Evolutionary conservation across 2,113 vertebrate genomes (phyloP), one percentile per base, ranked within the genome.

Genomic region (Furnarius figulus): DNA sequence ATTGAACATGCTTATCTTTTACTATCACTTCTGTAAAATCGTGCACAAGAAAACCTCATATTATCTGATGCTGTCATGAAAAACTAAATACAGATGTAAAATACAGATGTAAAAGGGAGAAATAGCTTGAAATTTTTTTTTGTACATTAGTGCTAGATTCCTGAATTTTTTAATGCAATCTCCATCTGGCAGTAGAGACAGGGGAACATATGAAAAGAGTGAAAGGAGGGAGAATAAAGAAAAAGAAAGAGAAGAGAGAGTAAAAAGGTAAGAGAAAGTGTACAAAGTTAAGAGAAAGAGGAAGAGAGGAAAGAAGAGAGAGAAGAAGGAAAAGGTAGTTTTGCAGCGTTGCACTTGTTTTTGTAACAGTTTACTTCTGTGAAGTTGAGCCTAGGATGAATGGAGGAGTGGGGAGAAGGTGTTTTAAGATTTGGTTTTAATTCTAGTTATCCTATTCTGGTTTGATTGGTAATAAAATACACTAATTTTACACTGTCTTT

Each of bases 331-430:
- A 40, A 3, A 10, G 9, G 50, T 33, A 28, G 11, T n/a, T 84
- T 61, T 58, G 4, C 12, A 46, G 7, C 27, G 3, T 20, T 39
- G 28, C 53, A 72, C 12, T 8, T 22, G 1, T 13, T 85, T 89
- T 62, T 78, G 17, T 21, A 67, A 31, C 9, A 79, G 18, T 55
- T 72, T 44, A 23, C 15, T 22, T 62, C n/a, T 47, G 13, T 75
- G 24, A 39, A 39, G 17, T 7, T 59, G 8, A 85, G 12, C 9
- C 28, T 14, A 25, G 30, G 17, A 79, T 39, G 9, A 76, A 19
- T 1, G 3, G 37, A 88, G 10, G 3, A 14, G 6, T 28, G 2
- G 2, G 6, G 12, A 23, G 1, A 47, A 59, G 2, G 6, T n/a
- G 4, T 53, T 75, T 65, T 30, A 59, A 58, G 12, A 31, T 71